Percentiles rank a stretch among this genome's conserved stretches.
Evolutionary conservation across 2,113 vertebrate species (phyloP).

Genomic region (Pleuronectes platessa): DNA sequence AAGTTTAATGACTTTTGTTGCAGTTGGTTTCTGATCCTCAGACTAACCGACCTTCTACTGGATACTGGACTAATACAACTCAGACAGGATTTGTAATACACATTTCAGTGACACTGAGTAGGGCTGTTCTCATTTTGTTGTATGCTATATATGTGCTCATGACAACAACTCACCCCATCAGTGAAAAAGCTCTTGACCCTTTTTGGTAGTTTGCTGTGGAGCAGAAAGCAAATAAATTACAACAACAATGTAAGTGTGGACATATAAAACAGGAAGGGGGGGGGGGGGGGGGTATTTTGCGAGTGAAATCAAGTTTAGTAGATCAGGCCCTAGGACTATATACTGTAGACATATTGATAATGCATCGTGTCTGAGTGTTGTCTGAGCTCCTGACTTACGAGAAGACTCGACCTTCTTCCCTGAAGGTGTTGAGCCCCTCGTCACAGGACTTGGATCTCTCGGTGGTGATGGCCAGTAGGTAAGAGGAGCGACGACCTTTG

Average conservation of each 20-base stretch:
- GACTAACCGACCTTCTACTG: not conserved
- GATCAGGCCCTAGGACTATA: not conserved
- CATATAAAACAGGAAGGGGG: no score
- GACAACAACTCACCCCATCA: conserved; percentile 88
- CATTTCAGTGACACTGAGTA: no score
- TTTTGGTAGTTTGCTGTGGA: conserved; percentile 90
- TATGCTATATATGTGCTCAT: not conserved
- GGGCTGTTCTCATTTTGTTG: not conserved
- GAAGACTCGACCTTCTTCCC: conserved; percentile 88
- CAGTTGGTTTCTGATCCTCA: not conserved
- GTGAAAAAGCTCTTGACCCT: conserved; percentile 96
- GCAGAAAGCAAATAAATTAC: not conserved
- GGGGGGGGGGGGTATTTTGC: no score
- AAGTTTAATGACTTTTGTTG: not conserved
- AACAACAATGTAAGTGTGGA: not conserved
- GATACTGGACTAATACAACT: not conserved
- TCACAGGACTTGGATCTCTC: conserved; percentile 97
- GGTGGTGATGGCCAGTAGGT: conserved; percentile 93
- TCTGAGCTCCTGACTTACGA: conserved; percentile 73
- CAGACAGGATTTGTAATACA: no score
- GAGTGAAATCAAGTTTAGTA: no score
- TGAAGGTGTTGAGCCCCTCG: conserved; percentile 93
- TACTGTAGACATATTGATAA: not conserved
- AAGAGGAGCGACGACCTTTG: conserved; percentile 93
- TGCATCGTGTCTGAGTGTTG: no score